Percentiles rank a stretch among this genome's conserved stretches.
These are phyloP conservation scores for Paradoxurus hermaphroditus DNA, from an alignment of 2,113 vertebrate genomes.

Conservation along the genomic window DNA sequence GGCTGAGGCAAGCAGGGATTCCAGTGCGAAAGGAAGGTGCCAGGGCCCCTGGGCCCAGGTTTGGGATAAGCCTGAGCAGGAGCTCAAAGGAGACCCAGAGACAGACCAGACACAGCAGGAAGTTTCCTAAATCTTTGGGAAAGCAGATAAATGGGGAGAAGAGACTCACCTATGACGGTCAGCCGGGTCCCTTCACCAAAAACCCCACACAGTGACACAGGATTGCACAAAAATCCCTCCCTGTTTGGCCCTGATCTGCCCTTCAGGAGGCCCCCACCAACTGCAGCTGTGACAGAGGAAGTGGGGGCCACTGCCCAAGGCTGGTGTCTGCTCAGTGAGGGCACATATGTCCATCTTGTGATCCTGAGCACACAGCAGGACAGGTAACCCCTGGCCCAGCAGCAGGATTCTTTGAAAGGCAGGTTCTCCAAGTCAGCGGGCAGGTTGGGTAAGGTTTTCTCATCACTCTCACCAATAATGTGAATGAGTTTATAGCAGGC, in stretches of 20 bases:
- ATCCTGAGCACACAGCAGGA: too few species aligned
- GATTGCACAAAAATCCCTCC: conserved; percentile 62
- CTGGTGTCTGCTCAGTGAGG: neutral
- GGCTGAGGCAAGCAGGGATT: too few species aligned
- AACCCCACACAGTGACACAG: conserved; percentile 59
- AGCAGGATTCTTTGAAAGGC: too few species aligned
- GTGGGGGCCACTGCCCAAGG: neutral
- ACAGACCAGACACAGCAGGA: neutral
- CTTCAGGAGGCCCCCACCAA: rapidly evolving
- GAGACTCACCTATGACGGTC: conserved; percentile 72
- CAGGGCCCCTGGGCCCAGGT: too few species aligned
- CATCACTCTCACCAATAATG: too few species aligned
- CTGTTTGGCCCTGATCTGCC: rapidly evolving
- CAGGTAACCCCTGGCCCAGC: too few species aligned
- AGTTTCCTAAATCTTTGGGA: neutral
- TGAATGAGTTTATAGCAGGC: too few species aligned
- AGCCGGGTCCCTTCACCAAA: conserved; percentile 3
- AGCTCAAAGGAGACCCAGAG: neutral
- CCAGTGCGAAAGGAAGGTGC: too few species aligned
- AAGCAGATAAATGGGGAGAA: neutral
- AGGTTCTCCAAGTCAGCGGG: too few species aligned
- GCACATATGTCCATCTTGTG: rapidly evolving
- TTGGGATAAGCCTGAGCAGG: too few species aligned
- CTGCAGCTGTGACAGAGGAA: conserved; percentile 11
- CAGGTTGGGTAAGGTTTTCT: too few species aligned